Conservation (phyloP, 2,888 invertebrate species). For the Hemicrepidius hirtus region DNA sequence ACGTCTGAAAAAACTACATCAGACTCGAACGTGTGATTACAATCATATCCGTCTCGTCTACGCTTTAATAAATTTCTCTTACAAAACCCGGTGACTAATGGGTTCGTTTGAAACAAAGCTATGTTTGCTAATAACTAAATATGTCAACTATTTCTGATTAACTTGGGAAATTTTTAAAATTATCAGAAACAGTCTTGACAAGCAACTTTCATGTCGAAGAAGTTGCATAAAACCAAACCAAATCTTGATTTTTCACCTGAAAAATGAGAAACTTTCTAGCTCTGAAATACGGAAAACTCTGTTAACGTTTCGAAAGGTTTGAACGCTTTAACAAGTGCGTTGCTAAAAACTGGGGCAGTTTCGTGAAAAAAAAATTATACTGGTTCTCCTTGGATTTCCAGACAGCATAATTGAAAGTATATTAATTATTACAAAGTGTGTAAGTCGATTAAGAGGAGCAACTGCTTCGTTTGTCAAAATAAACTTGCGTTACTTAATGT, state of each 20-base stretch:
- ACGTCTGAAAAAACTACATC: conserved; percentile 15
- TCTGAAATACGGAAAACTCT: conserved; percentile 16
- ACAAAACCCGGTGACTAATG: conserved; percentile 28
- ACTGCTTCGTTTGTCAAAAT: neutral
- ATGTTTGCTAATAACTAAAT: conserved; percentile 1
- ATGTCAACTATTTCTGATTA: neutral
- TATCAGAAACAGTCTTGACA: neutral
- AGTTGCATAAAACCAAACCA: conserved; percentile 22
- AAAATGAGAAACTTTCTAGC: conserved; percentile 20
- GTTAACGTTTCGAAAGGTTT: neutral
- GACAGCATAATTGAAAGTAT: conserved; percentile 1
- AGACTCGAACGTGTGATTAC: conserved; percentile 16
- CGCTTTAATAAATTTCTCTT: conserved; percentile 33
- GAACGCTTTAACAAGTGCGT: neutral
- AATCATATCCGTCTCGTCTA: conserved; percentile 1
- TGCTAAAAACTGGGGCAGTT: conserved; percentile 32
- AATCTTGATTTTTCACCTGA: neutral
- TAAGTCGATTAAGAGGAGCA: conserved; percentile 5
- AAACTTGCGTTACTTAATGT: neutral
- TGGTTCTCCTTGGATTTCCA: conserved; percentile 18
- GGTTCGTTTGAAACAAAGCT: neutral
- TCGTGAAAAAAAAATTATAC: conserved; percentile 9
- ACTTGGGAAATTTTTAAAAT: conserved; percentile 12
- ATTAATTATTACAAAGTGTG: neutral
- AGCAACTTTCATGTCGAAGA: conserved; percentile 26